These are phyloP conservation scores for Coranthus polyacanthus DNA, from an alignment of 2,797 vertebrate species.

Conservation along the genomic window DNA sequence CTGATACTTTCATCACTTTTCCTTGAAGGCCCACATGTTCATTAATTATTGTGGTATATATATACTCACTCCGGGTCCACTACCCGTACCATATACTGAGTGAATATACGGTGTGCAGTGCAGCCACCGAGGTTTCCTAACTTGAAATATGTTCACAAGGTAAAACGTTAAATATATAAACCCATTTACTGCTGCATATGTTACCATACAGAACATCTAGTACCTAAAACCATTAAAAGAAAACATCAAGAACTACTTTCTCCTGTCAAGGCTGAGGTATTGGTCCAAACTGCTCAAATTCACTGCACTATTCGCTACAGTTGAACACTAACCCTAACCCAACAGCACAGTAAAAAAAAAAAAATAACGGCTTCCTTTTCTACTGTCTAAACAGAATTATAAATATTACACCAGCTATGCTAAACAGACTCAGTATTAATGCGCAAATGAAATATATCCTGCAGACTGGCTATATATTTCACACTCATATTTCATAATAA, in stretches of 20 bases:
- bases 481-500: slow-evolving; percentile 3
- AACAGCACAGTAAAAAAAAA: slow-evolving; percentile 21
- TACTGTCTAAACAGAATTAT: slow-evolving; percentile 44
- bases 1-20: background rate
- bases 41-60: background rate
- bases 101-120: background rate
- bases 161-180: background rate
- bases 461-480: slow-evolving; percentile 17
- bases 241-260: slow-evolving; percentile 1
- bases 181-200: background rate
- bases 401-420: slow-evolving; percentile 10
- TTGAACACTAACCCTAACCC: no score
- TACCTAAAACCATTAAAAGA: slow-evolving; percentile 4
- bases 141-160: background rate
- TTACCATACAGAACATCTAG: background rate
- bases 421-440: background rate
- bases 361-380: slow-evolving; percentile 22
- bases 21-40: background rate
- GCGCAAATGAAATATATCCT: slow-evolving; percentile 8
- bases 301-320: background rate
- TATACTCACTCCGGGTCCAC: background rate
- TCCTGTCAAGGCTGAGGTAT: background rate
- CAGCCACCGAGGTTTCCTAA: background rate
- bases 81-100: background rate
- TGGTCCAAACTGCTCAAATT: slow-evolving; percentile 30